Percentiles rank a stretch among this genome's conserved stretches.
Evolutionary conservation across 2,888 invertebrate genomes (phyloP).

Genomic region (Hartigia nigra): DNA sequence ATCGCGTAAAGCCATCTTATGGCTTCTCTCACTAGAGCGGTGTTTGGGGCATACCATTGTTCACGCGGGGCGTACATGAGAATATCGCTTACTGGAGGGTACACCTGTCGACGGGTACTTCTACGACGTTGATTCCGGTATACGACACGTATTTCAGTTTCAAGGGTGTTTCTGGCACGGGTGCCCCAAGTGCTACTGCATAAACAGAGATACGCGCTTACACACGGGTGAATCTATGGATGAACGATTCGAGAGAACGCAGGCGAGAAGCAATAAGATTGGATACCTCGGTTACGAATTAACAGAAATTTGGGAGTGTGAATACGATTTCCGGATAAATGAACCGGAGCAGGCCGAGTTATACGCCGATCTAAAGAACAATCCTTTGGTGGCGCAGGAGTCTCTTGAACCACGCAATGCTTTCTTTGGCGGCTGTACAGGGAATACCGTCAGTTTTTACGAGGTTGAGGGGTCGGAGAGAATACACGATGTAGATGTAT

Average conservation of each 20-base stretch:
- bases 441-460: too few relatives aligned
- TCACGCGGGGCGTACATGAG: conserved; percentile 30
- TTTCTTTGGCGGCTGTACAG: too few relatives aligned
- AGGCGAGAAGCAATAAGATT: conserved; percentile 9
- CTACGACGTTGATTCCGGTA: conserved; percentile 2
- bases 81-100: conserved; percentile 22
- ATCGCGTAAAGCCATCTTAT: conserved; percentile 35
- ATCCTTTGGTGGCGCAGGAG: too few relatives aligned
- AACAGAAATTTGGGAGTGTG: conserved; percentile 29
- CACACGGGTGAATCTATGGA: conserved; percentile 18
- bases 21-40: conserved; percentile 31
- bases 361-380: neutral
- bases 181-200: conserved; percentile 17
- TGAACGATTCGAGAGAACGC: conserved; percentile 17
- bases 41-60: conserved; percentile 25
- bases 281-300: conserved; percentile 6
- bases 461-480: too few relatives aligned
- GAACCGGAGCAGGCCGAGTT: neutral
- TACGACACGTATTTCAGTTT: conserved; percentile 26
- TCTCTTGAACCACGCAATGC: too few relatives aligned
- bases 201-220: conserved; percentile 5
- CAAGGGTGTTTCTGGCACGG: conserved; percentile 31
- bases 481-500: too few relatives aligned
- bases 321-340: neutral
- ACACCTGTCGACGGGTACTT: conserved; percentile 28